Evolutionary conservation across 1,140 invertebrate genomes (phyloP).

Genomic region (Anoplolepis gracilipes): DNA sequence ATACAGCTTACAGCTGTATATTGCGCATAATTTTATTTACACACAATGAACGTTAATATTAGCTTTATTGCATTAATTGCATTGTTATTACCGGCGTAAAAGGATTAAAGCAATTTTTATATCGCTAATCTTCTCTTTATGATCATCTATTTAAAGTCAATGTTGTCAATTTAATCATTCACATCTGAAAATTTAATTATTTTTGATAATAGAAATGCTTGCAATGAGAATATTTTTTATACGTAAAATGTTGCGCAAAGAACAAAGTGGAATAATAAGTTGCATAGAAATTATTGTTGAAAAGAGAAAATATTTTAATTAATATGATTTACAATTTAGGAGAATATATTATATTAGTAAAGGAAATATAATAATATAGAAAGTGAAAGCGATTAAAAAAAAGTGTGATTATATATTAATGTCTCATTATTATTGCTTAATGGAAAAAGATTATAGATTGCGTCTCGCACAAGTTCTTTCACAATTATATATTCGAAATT

Average conservation of each 20-base stretch:
- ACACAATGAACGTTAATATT: neutral
- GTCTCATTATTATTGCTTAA: neutral
- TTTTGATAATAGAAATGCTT: neutral
- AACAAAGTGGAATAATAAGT: neutral
- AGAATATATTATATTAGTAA: no score
- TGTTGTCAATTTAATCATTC: neutral
- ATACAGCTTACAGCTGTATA: neutral
- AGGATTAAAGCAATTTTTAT: neutral
- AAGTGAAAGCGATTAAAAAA: neutral
- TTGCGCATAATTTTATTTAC: neutral
- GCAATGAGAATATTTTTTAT: conserved; percentile 6
- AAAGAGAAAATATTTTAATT: no score
- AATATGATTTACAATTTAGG: no score
- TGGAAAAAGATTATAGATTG: neutral
- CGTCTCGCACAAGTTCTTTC: neutral
- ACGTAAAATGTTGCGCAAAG: neutral
- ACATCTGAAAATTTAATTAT: neutral
- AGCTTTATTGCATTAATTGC: conserved; percentile 3
- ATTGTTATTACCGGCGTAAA: neutral
- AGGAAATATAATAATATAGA: no score
- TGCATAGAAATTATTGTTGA: neutral
- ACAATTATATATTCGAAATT: neutral
- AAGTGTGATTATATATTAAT: neutral
- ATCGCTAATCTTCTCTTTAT: neutral
- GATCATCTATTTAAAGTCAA: neutral